These are phyloP conservation scores for Zeus faber DNA, from an alignment of 2,113 vertebrate genomes.

Conservation along the genomic window DNA sequence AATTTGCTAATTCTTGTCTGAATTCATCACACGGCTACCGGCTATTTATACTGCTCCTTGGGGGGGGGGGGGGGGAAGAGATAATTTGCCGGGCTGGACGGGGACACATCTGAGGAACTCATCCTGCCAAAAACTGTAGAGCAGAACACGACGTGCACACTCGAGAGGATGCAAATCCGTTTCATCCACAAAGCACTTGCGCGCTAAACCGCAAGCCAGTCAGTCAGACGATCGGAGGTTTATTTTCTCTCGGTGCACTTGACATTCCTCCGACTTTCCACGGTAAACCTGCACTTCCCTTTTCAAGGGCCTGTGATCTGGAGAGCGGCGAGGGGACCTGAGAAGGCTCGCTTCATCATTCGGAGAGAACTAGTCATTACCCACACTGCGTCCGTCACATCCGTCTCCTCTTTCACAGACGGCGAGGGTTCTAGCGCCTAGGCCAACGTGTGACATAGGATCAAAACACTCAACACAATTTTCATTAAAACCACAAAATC, in stretches of 20 bases:
- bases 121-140: slow-evolving; percentile 2
- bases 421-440: too few species aligned
- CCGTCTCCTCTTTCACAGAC: too few species aligned
- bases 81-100: background rate
- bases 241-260: slow-evolving; percentile 36
- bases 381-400: too few species aligned
- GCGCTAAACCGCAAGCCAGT: slow-evolving; percentile 49
- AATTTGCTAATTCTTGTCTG: too few species aligned
- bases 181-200: slow-evolving; percentile 56
- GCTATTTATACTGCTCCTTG: background rate
- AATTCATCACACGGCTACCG: slow-evolving; percentile 49
- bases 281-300: slow-evolving; percentile 40
- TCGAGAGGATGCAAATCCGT: slow-evolving; percentile 56
- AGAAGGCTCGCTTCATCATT: background rate
- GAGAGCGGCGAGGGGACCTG: slow-evolving; percentile 20
- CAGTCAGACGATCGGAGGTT: slow-evolving; percentile 35
- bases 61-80: background rate
- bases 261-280: slow-evolving; percentile 33
- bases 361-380: background rate
- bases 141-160: slow-evolving; percentile 35
- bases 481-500: too few species aligned
- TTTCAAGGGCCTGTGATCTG: slow-evolving; percentile 19
- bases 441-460: too few species aligned
- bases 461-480: too few species aligned
- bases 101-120: slow-evolving; percentile 25